Percentiles rank a stretch among this genome's conserved stretches.
Evolutionary conservation across 2,888 invertebrate genomes (phyloP).

Genomic region (Azorinus chamasolen): DNA sequence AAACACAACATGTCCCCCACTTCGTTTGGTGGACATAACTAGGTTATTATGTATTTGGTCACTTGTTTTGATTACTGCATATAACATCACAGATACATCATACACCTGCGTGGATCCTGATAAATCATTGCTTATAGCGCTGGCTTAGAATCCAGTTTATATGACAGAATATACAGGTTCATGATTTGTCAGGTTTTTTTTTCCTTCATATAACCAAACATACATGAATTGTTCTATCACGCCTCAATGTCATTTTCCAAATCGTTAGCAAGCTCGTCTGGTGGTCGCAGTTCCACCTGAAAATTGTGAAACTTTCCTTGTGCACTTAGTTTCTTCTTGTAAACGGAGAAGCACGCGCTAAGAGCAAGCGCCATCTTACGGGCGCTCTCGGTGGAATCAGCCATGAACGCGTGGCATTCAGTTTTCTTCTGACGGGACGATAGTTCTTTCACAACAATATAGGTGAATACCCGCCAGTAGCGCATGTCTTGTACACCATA

Average conservation of each 20-base stretch:
- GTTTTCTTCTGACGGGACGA: constrained; percentile 77
- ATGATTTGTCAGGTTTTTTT: no score
- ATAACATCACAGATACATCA: no score
- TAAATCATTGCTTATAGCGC: no score
- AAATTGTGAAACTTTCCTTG: constrained; percentile 78
- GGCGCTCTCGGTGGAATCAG: constrained; percentile 80
- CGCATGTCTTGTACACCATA: constrained; percentile 86
- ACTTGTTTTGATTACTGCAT: no score
- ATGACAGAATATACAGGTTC: no score
- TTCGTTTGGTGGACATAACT: no score
- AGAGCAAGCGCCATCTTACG: constrained; percentile 81
- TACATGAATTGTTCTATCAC: constrained; percentile 22
- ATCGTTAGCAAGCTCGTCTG: constrained; percentile 77
- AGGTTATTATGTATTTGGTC: no score
- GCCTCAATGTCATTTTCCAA: constrained; percentile 71
- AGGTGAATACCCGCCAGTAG: constrained; percentile 84
- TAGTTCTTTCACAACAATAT: constrained; percentile 85
- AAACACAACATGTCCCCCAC: no score
- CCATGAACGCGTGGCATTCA: constrained; percentile 84
- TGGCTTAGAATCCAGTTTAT: no score
- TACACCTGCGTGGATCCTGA: no score
- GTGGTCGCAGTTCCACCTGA: constrained; percentile 80
- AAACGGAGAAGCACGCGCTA: constrained; percentile 77
- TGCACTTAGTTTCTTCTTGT: constrained; percentile 73
- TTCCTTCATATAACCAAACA: no score